Evolutionary conservation across 2,888 invertebrate genomes (phyloP), one percentile per base, ranked within the genome.

Genomic region (Amphipoea lucens): DNA sequence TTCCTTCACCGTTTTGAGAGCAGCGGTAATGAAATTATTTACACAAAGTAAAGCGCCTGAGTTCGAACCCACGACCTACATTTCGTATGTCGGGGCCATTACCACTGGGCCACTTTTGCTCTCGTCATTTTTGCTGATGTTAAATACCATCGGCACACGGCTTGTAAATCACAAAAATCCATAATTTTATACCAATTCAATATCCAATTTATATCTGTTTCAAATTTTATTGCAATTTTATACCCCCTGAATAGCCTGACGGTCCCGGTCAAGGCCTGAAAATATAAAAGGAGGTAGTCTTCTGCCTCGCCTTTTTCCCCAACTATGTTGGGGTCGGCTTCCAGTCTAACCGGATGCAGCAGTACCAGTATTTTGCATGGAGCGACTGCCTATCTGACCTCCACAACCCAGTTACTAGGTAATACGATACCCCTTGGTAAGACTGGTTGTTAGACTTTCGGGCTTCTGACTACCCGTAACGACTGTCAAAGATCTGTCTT

Each of bases 281-380:
- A 86, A 87, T 87, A 83, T 83, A 88, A 87, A 87, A 74, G 81
- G 82, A 84, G 89, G 89, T 85, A 88, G 87, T 89, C 36, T 36
- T 36, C 36, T 36, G 36, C 36, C 36, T 36, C 2, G 36, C 36
- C 36, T 36, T 36, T 36, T 36, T 36, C 2, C 36, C 36, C 36
- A 36, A 36, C 36, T 36, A 36, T 36, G 36, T 36, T 36, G 36
- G 36, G 36, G 36, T 36, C 36, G 36, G 36, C 36, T 36, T 36
- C 36, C 36, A 36, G 36, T 36, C 36, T 36, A 36, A 36, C 36
- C 36, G 36, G 36, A 36, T 36, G 36, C 36, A 36, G 36, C 36
- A 36, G 36, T 36, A 36, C 36, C 36, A 36, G 36, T 36, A 36
- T 1, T 36, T 36, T 36, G 2, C 36, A 36, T 36, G 36, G 2